Conservation (phyloP, 2,888 invertebrate species). For the Magallana nippona region DNA sequence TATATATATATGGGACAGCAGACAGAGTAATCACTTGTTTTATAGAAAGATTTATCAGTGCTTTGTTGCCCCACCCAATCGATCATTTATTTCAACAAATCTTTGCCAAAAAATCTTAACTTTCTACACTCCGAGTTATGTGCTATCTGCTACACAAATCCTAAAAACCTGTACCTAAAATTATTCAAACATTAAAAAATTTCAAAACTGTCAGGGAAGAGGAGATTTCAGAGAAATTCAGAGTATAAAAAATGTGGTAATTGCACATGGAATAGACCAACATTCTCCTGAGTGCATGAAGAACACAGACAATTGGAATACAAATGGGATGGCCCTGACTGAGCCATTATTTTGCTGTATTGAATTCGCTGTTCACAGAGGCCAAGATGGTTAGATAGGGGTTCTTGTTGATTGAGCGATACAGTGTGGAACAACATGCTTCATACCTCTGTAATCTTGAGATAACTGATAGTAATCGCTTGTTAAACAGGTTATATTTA, state of each 20-base stretch:
- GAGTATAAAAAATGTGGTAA: background rate
- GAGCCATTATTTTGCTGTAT: slow-evolving; percentile 16
- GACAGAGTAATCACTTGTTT: too few species aligned
- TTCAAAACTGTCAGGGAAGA: background rate
- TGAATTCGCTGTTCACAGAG: background rate
- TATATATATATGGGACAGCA: too few species aligned
- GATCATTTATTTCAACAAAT: too few species aligned
- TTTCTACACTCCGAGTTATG: too few species aligned
- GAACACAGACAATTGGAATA: background rate
- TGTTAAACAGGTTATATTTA: slow-evolving; percentile 34
- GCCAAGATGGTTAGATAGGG: slow-evolving; percentile 17
- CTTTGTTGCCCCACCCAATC: too few species aligned
- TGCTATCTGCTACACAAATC: too few species aligned
- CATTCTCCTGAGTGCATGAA: background rate
- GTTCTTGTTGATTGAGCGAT: slow-evolving; percentile 22
- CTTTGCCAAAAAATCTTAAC: too few species aligned
- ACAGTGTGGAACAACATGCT: background rate
- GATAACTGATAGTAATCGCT: slow-evolving; percentile 26
- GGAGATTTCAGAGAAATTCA: background rate
- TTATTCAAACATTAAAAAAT: too few species aligned
- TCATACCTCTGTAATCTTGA: background rate
- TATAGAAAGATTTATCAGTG: too few species aligned
- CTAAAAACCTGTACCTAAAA: too few species aligned
- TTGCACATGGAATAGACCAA: background rate
- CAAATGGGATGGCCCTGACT: background rate